Evolutionary conservation across 2,888 invertebrate genomes (phyloP).

Genomic region (Drosophila bunnanda): DNA sequence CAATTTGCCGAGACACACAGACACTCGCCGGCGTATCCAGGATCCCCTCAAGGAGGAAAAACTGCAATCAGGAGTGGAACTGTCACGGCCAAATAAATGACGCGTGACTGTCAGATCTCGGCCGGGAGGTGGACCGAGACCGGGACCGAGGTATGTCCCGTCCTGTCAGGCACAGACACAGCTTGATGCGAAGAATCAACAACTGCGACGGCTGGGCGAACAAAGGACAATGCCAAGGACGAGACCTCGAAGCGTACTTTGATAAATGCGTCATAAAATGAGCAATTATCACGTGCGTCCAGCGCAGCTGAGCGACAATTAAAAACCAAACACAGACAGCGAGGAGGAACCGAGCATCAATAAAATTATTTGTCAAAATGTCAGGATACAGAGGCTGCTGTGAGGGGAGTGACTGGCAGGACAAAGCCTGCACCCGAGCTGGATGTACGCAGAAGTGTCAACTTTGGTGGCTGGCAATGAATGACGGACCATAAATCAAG

Average conservation of each 20-base stretch:
- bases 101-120: conserved; percentile 66
- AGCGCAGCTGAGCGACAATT: conserved; percentile 68
- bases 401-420: conserved; percentile 41
- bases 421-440: conserved; percentile 28
- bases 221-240: conserved; percentile 51
- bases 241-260: conserved; percentile 60
- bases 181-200: conserved; percentile 56
- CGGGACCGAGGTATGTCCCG: conserved; percentile 9
- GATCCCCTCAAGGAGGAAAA: conserved; percentile 36
- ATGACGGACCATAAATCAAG: conserved; percentile 78
- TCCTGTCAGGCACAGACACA: conserved; percentile 54
- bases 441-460: conserved; percentile 71
- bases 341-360: conserved; percentile 65
- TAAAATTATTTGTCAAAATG: conserved; percentile 82
- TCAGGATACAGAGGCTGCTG: conserved; percentile 52
- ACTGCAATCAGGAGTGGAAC: conserved; percentile 62
- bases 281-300: conserved; percentile 80
- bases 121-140: conserved; percentile 14
- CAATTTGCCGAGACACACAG: conserved; percentile 5
- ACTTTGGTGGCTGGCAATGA: conserved; percentile 73
- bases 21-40: not conserved
- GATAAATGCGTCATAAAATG: conserved; percentile 81
- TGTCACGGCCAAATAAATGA: conserved; percentile 78
- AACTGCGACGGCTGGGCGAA: conserved; percentile 50
- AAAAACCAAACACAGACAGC: conserved; percentile 74